Conservation (phyloP, 2,888 invertebrate genomes). For the Hirtodrosophila trivittata region DNA sequence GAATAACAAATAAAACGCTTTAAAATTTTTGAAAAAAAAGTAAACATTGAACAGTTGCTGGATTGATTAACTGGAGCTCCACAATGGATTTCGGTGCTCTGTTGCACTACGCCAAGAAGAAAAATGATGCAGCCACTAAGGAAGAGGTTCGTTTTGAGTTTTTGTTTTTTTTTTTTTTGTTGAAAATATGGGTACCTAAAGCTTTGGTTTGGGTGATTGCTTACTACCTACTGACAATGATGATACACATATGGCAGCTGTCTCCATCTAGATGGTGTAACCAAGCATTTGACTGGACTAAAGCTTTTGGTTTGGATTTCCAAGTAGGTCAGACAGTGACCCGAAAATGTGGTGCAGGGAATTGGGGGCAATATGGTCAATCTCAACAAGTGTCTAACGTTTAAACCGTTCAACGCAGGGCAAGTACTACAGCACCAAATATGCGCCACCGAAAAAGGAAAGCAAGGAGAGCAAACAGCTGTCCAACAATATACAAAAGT, state of each 20-base stretch:
- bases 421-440: conserved; percentile 90
- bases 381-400: conserved; percentile 24
- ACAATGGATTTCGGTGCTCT: conserved; percentile 87
- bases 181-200: not conserved
- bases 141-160: conserved; percentile 76
- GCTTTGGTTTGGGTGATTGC: not conserved
- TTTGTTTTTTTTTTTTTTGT: conserved; percentile 4
- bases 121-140: conserved; percentile 83
- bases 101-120: conserved; percentile 87
- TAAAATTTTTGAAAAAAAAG: conserved; percentile 19
- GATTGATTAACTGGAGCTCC: not conserved
- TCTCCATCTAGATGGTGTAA: too few relatives aligned
- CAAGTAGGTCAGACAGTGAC: conserved; percentile 46
- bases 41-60: not conserved
- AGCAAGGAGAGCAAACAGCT: conserved; percentile 87
- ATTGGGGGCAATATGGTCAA: not conserved
- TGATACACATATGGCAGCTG: conserved; percentile 7
- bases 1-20: conserved; percentile 16
- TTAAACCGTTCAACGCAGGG: conserved; percentile 75
- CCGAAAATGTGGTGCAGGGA: conserved; percentile 3
- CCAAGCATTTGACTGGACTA: too few relatives aligned
- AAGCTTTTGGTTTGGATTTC: conserved; percentile 3
- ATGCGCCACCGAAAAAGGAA: conserved; percentile 92
- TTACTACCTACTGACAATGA: not conserved
- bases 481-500: conserved; percentile 92